A percentile compares a stretch with the other conserved stretches of the same genome.
Conservation (phyloP, 1,140 invertebrate species). For the Lasioglossum albipes region DNA sequence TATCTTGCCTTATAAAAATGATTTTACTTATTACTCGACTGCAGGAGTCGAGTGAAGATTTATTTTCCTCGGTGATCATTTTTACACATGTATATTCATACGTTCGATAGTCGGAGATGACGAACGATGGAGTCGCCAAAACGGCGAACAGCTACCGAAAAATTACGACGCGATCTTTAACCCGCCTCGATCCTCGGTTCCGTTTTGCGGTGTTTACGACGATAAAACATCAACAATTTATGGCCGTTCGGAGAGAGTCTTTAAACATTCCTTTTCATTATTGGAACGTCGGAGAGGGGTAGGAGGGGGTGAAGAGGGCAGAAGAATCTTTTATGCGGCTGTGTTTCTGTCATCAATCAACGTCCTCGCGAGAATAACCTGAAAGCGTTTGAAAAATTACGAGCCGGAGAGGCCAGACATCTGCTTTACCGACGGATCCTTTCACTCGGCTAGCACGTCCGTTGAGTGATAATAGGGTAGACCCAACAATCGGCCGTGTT, state of each 20-base stretch:
- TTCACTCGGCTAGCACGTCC: conserved; percentile 15
- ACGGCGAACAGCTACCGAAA: not conserved
- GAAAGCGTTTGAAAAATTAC: conserved; percentile 59
- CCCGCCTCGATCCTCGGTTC: not conserved
- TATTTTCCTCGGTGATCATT: no score
- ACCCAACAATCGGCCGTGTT: conserved; percentile 41
- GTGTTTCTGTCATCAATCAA: conserved; percentile 59
- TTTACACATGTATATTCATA: no score
- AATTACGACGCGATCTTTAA: conserved; percentile 1
- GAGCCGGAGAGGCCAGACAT: conserved; percentile 24
- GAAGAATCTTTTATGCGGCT: conserved; percentile 54
- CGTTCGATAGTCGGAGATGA: conserved; percentile 14
- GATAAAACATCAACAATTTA: conserved; percentile 64
- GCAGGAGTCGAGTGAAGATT: no score
- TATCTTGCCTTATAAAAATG: no score
- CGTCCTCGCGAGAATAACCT: conserved; percentile 57
- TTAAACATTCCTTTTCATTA: conserved; percentile 57
- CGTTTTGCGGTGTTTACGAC: conserved; percentile 32
- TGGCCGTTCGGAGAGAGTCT: conserved; percentile 51
- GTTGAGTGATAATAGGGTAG: conserved; percentile 46
- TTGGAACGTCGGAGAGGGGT: conserved; percentile 21
- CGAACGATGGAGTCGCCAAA: not conserved
- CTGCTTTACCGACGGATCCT: conserved; percentile 45
- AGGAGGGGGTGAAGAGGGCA: no score
- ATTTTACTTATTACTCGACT: no score